Base-by-base conservation (phyloP, 2,113 vertebrate genomes). In the Melanocharis versteri region DNA sequence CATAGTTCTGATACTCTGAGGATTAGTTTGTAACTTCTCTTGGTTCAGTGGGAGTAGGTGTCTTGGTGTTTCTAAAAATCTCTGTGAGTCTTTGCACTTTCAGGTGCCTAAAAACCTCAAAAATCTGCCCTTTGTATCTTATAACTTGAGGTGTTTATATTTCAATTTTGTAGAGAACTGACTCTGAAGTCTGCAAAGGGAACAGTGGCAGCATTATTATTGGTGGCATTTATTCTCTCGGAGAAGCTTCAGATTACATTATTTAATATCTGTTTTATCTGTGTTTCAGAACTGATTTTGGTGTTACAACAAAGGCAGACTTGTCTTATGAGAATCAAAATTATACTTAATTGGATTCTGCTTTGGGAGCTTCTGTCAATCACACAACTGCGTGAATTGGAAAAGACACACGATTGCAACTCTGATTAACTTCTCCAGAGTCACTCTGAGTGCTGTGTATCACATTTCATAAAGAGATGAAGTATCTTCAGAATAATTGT, bases 181-280 rank as follows among this genome's bases (percentile, higher is more conserved):
- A 8, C 57, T 85, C 53, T 3, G 8, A 70, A 58, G n/a, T 40
- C 76, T 71, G 60, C 31, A 47, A 61, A 83, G 39, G 48, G 37
- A 94, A 53, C 53, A 54, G n/a, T 31, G 37, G 57, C 57, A 87
- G 48, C 11, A 28, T 96, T 94, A 80, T 93, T 94, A 83, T 61
- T 80, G 33, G 88, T 89, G 65, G 56, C 88, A 87, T 84, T 95
- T 94, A 87, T 78, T 88, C n/a, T 87, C 42, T 75, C 65, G 15
- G 51, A 96, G 90, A 89, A 72, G 72, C 90, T 95, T 87, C 64
- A 64, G 69, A 89, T 95, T 82, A 89, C 65, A 70, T 94, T 92
- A 95, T 95, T 97, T 97, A 97, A 94, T 96, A 82, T 95, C 82
- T 97, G 62, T 97, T 97, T 97, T 95, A 95, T 90, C 90, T 87